Conservation (phyloP, 2,113 vertebrate species). For the Mus spicilegus region DNA sequence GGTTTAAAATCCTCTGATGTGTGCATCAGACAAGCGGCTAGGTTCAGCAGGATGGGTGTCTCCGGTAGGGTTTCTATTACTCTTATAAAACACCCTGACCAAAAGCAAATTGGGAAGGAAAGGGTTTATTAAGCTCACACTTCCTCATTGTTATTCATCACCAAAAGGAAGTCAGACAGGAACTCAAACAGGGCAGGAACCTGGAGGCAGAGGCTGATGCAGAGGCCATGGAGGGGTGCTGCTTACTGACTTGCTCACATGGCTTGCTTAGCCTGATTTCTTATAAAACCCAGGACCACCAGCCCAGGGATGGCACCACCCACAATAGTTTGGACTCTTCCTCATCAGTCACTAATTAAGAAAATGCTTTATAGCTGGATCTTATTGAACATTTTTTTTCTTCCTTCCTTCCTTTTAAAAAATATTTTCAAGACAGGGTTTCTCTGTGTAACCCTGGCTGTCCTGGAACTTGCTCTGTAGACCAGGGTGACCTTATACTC, state of each 20-base stretch:
- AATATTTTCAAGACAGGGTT: too few species aligned
- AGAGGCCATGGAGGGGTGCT: background rate
- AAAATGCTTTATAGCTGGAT: background rate
- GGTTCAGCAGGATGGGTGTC: too few species aligned
- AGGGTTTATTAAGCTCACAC: background rate
- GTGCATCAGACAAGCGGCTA: background rate
- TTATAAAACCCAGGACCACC: background rate
- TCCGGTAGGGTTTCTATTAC: background rate
- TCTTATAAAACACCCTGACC: background rate
- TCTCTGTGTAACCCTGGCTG: too few species aligned
- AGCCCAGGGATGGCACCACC: background rate
- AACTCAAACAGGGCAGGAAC: background rate
- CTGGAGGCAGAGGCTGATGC: background rate
- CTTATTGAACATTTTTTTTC: too few species aligned
- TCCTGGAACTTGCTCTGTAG: too few species aligned
- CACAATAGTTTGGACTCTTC: background rate
- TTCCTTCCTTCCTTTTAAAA: too few species aligned
- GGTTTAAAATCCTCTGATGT: background rate
- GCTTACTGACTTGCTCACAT: background rate
- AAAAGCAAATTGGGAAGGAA: background rate
- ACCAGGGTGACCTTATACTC: too few species aligned
- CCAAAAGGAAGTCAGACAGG: background rate
- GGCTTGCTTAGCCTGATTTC: background rate
- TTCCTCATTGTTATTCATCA: background rate
- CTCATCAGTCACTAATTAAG: background rate